phyloP scores from a whole-genome alignment of 2,888 invertebrate genomes.

The Magallana nippona region DNA sequence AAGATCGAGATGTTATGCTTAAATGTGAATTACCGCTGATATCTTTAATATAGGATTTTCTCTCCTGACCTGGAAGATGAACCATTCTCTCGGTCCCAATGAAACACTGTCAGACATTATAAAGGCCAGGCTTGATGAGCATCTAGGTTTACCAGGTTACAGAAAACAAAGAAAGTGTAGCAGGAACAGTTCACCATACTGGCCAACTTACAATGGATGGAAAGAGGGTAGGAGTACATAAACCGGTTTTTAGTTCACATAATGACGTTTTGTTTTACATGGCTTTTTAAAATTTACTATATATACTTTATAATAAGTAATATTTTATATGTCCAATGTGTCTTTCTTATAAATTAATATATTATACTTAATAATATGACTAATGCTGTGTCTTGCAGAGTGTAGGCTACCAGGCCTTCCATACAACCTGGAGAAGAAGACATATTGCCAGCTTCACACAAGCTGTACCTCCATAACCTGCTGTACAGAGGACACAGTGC shows the following conservation, averaged over 20 bases:
- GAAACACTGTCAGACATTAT: conserved; percentile 1
- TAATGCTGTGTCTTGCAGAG: background rate
- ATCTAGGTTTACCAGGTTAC: background rate
- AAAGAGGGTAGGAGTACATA: background rate
- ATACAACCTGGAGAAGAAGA: conserved; percentile 33
- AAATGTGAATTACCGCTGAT: no score
- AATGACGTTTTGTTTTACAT: no score
- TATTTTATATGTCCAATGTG: no score
- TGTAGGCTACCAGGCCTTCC: conserved; percentile 23
- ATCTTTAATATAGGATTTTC: background rate
- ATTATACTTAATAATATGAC: no score
- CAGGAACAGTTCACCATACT: conserved; percentile 29
- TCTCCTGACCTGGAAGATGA: background rate
- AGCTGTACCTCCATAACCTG: conserved; percentile 46
- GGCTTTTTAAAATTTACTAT: no score
- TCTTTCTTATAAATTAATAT: no score
- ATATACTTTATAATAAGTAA: no score
- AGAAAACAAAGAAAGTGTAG: conserved; percentile 9
- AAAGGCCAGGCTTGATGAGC: background rate
- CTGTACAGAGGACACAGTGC: conserved; percentile 40
- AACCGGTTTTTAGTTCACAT: background rate
- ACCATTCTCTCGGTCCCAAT: conserved; percentile 10
- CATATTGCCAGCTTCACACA: conserved; percentile 43
- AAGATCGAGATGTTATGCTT: no score
- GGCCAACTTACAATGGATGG: conserved; percentile 37